Evolutionary conservation across 1,140 invertebrate species (phyloP).

Genomic region (Drosophila orosa): DNA sequence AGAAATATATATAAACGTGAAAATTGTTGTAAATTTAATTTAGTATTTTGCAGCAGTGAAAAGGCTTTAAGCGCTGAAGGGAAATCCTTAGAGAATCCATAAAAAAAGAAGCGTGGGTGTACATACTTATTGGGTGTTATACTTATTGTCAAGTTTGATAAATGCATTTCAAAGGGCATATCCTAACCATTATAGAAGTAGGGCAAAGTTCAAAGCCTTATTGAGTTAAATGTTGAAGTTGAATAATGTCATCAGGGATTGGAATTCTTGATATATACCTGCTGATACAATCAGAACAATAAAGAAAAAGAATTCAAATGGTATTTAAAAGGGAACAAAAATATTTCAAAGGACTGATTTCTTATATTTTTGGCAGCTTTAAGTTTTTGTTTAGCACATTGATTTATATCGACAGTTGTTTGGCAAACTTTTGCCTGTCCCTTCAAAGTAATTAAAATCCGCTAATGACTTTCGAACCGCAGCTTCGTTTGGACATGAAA

Average conservation of each 20-base stretch:
- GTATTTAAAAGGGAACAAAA: not conserved
- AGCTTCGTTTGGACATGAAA: not conserved
- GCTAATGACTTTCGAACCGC: slow-evolving; percentile 35
- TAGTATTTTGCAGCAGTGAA: not conserved
- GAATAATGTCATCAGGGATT: slow-evolving; percentile 9
- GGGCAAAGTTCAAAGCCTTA: slow-evolving; percentile 15
- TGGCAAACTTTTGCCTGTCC: not conserved
- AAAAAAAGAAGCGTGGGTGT: not conserved
- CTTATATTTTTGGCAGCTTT: not conserved
- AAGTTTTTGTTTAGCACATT: not conserved
- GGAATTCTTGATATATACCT: not conserved
- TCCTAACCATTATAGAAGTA: slow-evolving; percentile 4
- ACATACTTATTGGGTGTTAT: not conserved
- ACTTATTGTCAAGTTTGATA: slow-evolving; percentile 14
- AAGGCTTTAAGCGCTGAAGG: not conserved
- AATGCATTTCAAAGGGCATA: slow-evolving; percentile 10
- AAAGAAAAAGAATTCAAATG: not conserved
- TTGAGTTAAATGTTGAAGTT: slow-evolving; percentile 30
- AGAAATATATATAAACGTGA: slow-evolving; percentile 4
- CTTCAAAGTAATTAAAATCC: slow-evolving; percentile 6
- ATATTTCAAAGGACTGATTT: not conserved
- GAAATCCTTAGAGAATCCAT: not conserved
- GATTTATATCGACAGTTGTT: not conserved
- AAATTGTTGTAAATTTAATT: slow-evolving; percentile 26
- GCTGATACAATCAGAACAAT: not conserved